These are phyloP conservation scores for Gnathonemus longibarbis DNA, from an alignment of 2,113 vertebrate genomes.

Conservation along the genomic window DNA sequence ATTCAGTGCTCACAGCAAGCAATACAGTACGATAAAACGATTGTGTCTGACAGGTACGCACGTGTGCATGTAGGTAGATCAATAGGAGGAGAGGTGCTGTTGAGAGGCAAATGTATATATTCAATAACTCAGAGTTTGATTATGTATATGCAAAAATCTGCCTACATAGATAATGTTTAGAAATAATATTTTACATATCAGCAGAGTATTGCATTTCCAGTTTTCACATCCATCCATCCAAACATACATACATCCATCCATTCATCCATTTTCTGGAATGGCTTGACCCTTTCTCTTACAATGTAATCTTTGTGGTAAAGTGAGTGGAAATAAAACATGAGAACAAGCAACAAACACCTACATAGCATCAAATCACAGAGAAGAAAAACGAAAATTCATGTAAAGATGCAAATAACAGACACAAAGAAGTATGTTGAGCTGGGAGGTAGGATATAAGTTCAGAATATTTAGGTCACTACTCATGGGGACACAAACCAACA, in stretches of 20 bases:
- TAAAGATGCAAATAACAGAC: not conserved
- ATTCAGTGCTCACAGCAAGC: too few relatives aligned
- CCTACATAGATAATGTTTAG: not conserved
- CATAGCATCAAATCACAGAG: conserved; percentile 13
- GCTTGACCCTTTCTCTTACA: not conserved
- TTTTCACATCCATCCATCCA: not conserved
- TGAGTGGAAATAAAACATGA: not conserved
- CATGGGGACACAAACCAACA: not conserved
- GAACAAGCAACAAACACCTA: conserved; percentile 10
- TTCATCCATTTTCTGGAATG: not conserved
- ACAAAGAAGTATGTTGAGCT: not conserved
- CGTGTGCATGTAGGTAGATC: too few relatives aligned
- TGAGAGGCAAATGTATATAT: not conserved
- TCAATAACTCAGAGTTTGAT: not conserved
- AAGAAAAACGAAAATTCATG: not conserved
- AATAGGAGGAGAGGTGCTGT: too few relatives aligned
- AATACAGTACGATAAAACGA: too few relatives aligned
- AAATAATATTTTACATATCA: not conserved
- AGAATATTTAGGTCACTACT: not conserved
- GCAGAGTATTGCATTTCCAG: not conserved
- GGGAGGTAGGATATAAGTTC: not conserved
- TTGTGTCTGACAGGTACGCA: too few relatives aligned
- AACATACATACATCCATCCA: not conserved
- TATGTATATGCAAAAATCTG: not conserved
- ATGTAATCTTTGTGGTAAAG: not conserved